These are phyloP conservation scores for Eucera pruinosa DNA, from an alignment of 2,888 invertebrate genomes.

Conservation along the genomic window DNA sequence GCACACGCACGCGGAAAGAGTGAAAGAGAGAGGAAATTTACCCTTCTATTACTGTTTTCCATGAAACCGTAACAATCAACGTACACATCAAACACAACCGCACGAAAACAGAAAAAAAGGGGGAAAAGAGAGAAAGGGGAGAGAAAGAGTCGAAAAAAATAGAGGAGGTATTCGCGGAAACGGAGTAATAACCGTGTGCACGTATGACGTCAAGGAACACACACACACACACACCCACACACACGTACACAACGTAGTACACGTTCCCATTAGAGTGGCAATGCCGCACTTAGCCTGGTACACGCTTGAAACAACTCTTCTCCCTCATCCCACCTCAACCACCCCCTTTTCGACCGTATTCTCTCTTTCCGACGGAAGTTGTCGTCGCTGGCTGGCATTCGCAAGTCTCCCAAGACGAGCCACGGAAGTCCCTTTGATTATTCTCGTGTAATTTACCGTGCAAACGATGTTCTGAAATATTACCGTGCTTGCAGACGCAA, in stretches of 20 bases:
- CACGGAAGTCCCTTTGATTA: conserved; percentile 69
- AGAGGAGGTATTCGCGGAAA: conserved; percentile 10
- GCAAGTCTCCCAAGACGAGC: conserved; percentile 56
- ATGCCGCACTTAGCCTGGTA: conserved; percentile 52
- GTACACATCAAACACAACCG: not conserved
- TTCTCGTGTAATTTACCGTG: conserved; percentile 72
- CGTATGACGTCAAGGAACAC: conserved; percentile 52
- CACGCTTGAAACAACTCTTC: conserved; percentile 50
- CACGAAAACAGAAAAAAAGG: not conserved
- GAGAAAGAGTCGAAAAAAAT: not conserved
- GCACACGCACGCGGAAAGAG: no score
- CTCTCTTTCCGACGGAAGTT: conserved; percentile 45
- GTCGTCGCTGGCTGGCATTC: conserved; percentile 38
- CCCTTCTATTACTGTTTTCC: not conserved
- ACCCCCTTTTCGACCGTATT: not conserved
- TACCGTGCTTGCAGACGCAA: conserved; percentile 63
- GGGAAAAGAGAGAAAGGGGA: not conserved
- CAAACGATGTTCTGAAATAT: conserved; percentile 71
- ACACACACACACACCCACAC: no score
- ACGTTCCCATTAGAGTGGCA: conserved; percentile 58
- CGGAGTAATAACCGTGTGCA: conserved; percentile 53
- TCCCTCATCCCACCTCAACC: not conserved
- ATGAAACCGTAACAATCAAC: conserved; percentile 9
- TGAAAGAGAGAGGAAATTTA: no score
- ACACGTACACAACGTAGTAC: conserved; percentile 39